Conservation (phyloP, 2,797 vertebrate genomes). For the Pempheris klunzingeri region DNA sequence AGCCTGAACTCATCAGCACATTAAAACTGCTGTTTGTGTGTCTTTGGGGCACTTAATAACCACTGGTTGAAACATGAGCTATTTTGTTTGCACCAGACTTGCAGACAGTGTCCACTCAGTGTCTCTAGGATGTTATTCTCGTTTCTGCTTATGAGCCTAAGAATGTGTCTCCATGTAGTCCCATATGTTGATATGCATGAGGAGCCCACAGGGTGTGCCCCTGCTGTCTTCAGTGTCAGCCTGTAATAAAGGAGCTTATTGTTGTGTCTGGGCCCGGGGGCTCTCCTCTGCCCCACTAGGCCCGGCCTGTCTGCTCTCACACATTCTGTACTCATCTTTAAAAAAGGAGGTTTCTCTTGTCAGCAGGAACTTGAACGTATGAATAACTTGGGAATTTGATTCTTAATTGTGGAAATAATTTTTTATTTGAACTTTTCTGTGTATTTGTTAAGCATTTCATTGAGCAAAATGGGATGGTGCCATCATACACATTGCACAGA, state of each 20-base stretch:
- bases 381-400: background rate
- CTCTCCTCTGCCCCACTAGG: slow-evolving; percentile 65
- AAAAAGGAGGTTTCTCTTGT: slow-evolving; percentile 8
- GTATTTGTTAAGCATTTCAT: background rate
- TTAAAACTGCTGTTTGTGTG: slow-evolving; percentile 9
- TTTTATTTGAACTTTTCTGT: background rate
- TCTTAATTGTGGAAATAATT: background rate
- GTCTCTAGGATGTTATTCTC: slow-evolving; percentile 42
- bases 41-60: slow-evolving; percentile 18
- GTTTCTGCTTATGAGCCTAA: slow-evolving; percentile 21
- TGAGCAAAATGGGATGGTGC: background rate
- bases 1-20: slow-evolving; percentile 12
- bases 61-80: slow-evolving; percentile 8
- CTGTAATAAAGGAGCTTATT: slow-evolving; percentile 78
- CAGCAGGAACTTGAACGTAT: slow-evolving; percentile 2
- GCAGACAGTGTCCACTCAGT: slow-evolving; percentile 23
- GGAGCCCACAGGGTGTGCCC: slow-evolving; percentile 48
- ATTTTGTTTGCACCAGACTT: slow-evolving; percentile 13
- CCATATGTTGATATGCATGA: slow-evolving; percentile 41
- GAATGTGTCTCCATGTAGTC: slow-evolving; percentile 29
- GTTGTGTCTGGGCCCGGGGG: slow-evolving; percentile 64
- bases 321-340: background rate
- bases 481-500: background rate
- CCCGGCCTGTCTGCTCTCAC: slow-evolving; percentile 37
- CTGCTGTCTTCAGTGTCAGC: slow-evolving; percentile 71